Evolutionary conservation across 2,797 vertebrate species (phyloP), one percentile per base, ranked within the genome.

Genomic region (Macrochelys suwanniensis): DNA sequence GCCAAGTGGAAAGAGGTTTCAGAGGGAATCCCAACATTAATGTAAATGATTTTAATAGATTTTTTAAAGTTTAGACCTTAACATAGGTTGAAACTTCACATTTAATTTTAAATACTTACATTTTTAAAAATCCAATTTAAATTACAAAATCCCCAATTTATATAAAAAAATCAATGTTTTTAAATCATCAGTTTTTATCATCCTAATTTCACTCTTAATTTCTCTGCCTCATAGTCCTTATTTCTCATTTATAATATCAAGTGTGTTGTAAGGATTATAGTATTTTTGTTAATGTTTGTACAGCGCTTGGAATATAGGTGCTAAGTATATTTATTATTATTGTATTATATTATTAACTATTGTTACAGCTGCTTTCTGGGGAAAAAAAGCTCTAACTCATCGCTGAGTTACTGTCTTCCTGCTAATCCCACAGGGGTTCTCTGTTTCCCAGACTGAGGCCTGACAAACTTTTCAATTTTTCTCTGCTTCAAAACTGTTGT

Each of bases 371-470:
- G 82, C 82, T 79, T 61, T 90, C 82, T 85, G 50, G 78, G 84
- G 50, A 53, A 11, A 84, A 33, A 86, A 45, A 2, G 68, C 51
- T 51, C 42, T 80, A 4, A 1, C n/a, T 42, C 80, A 7, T 90
- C 61, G 54, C 65, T 85, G 89, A 65, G 37, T 49, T 91, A 94
- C 49, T 12, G 92, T 0, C 0, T 28, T 49, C 1, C 49, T 68
- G 53, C 28, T 94, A 89, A 80, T 80, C 82, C 49, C 51, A 92
- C 19, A 82, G 49, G 12, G 81, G 80, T 92, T 88, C 6, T 25
- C 87, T 95, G n/a, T n/a, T 92, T 85, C 45, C 80, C 26, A 53
- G 13, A 89, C 88, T 42, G 77, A 7, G 21, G n/a, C 33, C 80
- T 74, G 77, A 88, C 15, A 93, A 19, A 28, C 16, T 6, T 87